phyloP scores from a whole-genome alignment of 2,797 vertebrate species.

The Clamator glandarius region DNA sequence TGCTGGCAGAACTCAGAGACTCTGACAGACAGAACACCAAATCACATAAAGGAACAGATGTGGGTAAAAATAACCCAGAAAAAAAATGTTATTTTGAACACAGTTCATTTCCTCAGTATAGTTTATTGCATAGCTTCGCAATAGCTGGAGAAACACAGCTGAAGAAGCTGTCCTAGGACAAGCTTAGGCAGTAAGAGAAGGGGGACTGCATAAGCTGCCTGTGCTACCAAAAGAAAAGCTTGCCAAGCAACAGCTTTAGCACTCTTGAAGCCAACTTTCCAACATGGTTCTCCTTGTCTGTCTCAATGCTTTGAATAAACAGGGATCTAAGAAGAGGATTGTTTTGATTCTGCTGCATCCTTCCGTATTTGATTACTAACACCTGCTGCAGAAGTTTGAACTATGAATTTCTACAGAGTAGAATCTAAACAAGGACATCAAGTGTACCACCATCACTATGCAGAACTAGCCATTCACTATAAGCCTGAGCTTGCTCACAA shows the following conservation, averaged over 20 bases:
- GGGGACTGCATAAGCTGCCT: background rate
- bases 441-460: background rate
- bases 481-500: background rate
- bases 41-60: background rate
- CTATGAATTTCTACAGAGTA: background rate
- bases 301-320: slow-evolving; percentile 26
- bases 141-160: background rate
- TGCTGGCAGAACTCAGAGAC: background rate
- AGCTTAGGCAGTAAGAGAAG: background rate
- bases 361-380: background rate
- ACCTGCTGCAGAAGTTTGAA: slow-evolving; percentile 7
- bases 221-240: background rate
- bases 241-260: background rate
- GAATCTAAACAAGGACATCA: background rate
- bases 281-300: background rate
- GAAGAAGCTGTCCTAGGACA: background rate
- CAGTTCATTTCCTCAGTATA: background rate
- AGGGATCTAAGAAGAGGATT: background rate
- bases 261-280: slow-evolving; percentile 12
- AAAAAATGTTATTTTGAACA: background rate
- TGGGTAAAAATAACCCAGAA: background rate
- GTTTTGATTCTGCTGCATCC: slow-evolving; percentile 15
- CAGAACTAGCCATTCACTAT: background rate
- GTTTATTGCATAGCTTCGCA: slow-evolving; percentile 22
- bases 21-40: background rate